Percentiles rank a stretch among this genome's conserved stretches.
Conservation (phyloP, 2,113 vertebrate species). For the Gavialis gangeticus region DNA sequence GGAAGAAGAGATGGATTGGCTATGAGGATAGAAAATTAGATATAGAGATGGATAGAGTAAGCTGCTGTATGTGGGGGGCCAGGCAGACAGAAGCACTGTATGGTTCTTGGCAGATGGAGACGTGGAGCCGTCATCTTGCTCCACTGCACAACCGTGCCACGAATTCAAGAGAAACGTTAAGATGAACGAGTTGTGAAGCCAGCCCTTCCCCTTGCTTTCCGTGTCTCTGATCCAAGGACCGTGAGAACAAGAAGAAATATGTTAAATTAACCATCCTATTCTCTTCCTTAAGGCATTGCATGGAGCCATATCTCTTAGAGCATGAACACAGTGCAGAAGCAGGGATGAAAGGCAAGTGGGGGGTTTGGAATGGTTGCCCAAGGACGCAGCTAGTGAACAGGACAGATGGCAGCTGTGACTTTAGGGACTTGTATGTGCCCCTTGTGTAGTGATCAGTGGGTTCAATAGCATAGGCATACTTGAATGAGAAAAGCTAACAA, state of each 20-base stretch:
- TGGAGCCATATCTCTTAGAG: not conserved
- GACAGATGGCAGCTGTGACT: not conserved
- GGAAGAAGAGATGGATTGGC: no score
- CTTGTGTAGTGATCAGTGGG: no score
- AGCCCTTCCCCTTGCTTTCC: not conserved
- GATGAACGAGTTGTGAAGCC: no score
- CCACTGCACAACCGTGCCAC: no score
- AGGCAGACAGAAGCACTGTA: not conserved
- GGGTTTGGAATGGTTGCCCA: not conserved
- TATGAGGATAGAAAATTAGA: not conserved
- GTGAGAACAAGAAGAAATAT: not conserved
- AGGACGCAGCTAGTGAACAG: not conserved
- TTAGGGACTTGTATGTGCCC: not conserved
- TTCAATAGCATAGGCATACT: no score
- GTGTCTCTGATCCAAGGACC: not conserved
- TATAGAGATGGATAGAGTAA: not conserved
- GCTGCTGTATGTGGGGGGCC: not conserved
- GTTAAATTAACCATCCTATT: not conserved
- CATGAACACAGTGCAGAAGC: not conserved
- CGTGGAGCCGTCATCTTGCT: no score
- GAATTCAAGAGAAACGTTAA: no score
- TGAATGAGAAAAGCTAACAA: no score
- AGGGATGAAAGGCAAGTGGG: not conserved
- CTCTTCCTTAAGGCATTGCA: accelerated
- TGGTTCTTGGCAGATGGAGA: not conserved